These are phyloP conservation scores for Dasysyrphus albostriatus DNA, from an alignment of 2,888 invertebrate species.

Conservation along the genomic window DNA sequence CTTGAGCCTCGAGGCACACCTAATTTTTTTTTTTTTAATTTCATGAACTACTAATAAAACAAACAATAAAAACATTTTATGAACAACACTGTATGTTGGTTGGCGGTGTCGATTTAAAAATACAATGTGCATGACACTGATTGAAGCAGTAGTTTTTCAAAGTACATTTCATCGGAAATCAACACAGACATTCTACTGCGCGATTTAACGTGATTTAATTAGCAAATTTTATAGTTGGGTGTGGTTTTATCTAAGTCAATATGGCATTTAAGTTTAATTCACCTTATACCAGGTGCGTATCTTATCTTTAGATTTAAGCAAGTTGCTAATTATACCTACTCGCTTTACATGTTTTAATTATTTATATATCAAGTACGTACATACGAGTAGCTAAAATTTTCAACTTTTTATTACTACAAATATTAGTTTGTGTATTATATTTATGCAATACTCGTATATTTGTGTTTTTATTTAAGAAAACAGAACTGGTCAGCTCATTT, in stretches of 20 bases:
- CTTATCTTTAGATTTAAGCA: not conserved
- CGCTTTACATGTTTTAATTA: too few relatives aligned
- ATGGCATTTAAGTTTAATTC: not conserved
- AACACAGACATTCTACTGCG: conserved; percentile 28
- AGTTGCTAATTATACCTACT: not conserved
- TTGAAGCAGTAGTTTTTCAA: conserved; percentile 37
- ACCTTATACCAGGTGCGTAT: not conserved
- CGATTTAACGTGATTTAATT: conserved; percentile 67
- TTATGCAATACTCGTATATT: too few relatives aligned
- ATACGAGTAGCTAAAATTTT: too few relatives aligned
- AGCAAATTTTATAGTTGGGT: conserved; percentile 57
- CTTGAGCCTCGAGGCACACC: too few relatives aligned
- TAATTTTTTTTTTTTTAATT: too few relatives aligned
- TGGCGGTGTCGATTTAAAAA: not conserved
- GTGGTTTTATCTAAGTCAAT: conserved; percentile 52
- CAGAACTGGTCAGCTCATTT: too few relatives aligned
- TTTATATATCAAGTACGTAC: too few relatives aligned
- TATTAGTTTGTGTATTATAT: too few relatives aligned
- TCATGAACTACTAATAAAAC: too few relatives aligned
- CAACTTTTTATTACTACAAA: too few relatives aligned
- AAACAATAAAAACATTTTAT: not conserved
- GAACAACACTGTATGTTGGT: not conserved
- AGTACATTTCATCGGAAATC: conserved; percentile 38
- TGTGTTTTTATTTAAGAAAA: too few relatives aligned
- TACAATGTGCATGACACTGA: not conserved